Conservation (phyloP, 1,140 invertebrate species). For the Globodera rostochiensis region DNA sequence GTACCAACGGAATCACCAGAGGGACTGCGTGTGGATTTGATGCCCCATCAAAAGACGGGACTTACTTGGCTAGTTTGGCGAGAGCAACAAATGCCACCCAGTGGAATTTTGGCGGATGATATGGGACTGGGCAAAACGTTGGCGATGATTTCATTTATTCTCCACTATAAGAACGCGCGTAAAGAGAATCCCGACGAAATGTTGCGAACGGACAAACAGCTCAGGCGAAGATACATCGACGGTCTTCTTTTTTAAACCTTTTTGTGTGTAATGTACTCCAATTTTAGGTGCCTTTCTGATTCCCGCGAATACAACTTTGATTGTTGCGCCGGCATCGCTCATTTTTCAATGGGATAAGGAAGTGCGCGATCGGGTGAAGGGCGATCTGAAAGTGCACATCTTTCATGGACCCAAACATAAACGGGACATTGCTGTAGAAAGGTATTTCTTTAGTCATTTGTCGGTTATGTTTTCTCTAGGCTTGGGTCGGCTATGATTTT, state of each 20-base stretch:
- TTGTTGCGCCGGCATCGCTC: conserved; percentile 81
- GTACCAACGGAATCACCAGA: conserved; percentile 47
- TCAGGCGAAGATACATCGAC: background rate
- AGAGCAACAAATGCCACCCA: conserved; percentile 79
- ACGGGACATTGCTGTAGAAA: conserved; percentile 70
- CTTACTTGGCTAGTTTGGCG: conserved; percentile 86
- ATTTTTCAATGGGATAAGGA: conserved; percentile 83
- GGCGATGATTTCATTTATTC: conserved; percentile 82
- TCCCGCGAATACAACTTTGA: conserved; percentile 74
- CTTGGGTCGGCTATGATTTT: background rate
- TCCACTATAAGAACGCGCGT: conserved; percentile 66
- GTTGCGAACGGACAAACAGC: background rate
- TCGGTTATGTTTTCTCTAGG: conserved; percentile 31
- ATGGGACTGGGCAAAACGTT: conserved; percentile 91
- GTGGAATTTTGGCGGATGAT: conserved; percentile 81
- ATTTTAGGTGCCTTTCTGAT: conserved; percentile 53
- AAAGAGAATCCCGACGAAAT: conserved; percentile 7
- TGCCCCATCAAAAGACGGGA: conserved; percentile 84
- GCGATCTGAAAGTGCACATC: conserved; percentile 72
- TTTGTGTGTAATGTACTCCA: conserved; percentile 58
- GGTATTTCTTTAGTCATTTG: conserved; percentile 11
- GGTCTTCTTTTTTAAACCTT: background rate
- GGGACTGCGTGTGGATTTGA: conserved; percentile 69
- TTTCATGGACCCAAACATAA: conserved; percentile 78
- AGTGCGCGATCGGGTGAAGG: conserved; percentile 73